phyloP scores from a whole-genome alignment of 2,797 vertebrate species.

The Enteromius thamalakanensis region DNA sequence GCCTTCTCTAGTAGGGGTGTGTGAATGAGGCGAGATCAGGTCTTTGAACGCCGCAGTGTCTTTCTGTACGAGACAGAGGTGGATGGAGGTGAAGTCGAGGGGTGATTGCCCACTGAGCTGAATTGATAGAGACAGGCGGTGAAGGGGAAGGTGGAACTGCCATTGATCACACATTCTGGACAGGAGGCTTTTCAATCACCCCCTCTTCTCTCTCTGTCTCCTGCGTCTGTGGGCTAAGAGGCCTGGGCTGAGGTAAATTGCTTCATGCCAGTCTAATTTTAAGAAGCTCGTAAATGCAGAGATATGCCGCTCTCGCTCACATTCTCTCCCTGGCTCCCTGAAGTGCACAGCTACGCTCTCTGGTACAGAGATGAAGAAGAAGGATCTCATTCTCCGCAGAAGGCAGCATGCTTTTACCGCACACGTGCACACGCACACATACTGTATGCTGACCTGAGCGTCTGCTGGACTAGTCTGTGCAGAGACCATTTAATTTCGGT shows the following conservation, averaged over 20 bases:
- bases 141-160: constrained; percentile 42
- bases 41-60: constrained; percentile 49
- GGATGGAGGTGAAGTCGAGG: constrained; percentile 52
- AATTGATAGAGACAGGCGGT: constrained; percentile 54
- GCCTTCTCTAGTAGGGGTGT: neutral
- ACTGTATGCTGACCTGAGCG: constrained; percentile 28
- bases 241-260: constrained; percentile 55
- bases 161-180: constrained; percentile 57
- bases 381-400: constrained; percentile 24
- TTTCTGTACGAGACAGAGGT: constrained; percentile 27
- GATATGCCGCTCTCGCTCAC: constrained; percentile 18
- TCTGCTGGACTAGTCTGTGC: constrained; percentile 53
- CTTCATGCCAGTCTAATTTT: constrained; percentile 56
- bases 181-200: constrained; percentile 57
- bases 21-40: constrained; percentile 33
- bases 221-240: constrained; percentile 44
- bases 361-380: constrained; percentile 34
- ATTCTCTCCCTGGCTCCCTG: constrained; percentile 23
- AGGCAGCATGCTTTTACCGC: constrained; percentile 36
- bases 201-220: constrained; percentile 23
- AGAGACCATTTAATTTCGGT: constrained; percentile 56
- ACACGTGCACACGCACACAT: constrained; percentile 35
- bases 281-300: constrained; percentile 51
- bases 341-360: constrained; percentile 35
- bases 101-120: constrained; percentile 44